Conservation (phyloP, 2,888 invertebrate species). For the Euclidia mi region DNA sequence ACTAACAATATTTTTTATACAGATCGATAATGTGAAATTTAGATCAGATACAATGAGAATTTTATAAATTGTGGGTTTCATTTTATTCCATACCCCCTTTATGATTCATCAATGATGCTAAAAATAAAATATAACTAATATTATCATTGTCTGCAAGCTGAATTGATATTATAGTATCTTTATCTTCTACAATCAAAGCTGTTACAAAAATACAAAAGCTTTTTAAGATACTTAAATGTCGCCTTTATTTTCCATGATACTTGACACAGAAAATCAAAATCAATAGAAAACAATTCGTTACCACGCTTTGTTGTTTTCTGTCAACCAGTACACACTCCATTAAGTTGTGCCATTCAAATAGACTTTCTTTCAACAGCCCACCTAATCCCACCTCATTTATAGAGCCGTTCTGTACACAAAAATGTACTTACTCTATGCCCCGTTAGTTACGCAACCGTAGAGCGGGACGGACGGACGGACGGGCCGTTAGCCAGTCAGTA, state of each 20-base stretch:
- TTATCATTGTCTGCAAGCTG: too few relatives aligned
- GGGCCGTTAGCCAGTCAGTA: constrained; percentile 78
- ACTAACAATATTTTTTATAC: constrained; percentile 30
- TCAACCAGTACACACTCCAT: constrained; percentile 23
- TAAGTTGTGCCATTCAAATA: constrained; percentile 17
- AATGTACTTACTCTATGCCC: constrained; percentile 83
- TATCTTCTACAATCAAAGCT: too few relatives aligned
- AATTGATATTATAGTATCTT: too few relatives aligned
- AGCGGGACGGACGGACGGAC: constrained; percentile 77
- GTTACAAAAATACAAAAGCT: too few relatives aligned
- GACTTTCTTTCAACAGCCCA: constrained; percentile 27
- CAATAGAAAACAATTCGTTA: too few relatives aligned
- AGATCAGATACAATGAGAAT: constrained; percentile 18
- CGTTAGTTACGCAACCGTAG: constrained; percentile 87
- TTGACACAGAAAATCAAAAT: too few relatives aligned
- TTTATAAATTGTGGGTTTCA: constrained; percentile 20
- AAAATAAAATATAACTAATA: too few relatives aligned
- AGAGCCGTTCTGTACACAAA: constrained; percentile 72
- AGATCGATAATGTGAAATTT: constrained; percentile 22
- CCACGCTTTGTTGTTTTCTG: not conserved
- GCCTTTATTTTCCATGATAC: too few relatives aligned
- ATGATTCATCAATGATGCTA: not conserved
- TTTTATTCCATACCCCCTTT: constrained; percentile 28
- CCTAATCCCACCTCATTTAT: constrained; percentile 37
- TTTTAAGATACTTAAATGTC: too few relatives aligned